A percentile compares a stretch with the other conserved stretches of the same genome.
These are phyloP conservation scores for Malurus cyaneus DNA, from an alignment of 2,113 vertebrate species.

Conservation along the genomic window DNA sequence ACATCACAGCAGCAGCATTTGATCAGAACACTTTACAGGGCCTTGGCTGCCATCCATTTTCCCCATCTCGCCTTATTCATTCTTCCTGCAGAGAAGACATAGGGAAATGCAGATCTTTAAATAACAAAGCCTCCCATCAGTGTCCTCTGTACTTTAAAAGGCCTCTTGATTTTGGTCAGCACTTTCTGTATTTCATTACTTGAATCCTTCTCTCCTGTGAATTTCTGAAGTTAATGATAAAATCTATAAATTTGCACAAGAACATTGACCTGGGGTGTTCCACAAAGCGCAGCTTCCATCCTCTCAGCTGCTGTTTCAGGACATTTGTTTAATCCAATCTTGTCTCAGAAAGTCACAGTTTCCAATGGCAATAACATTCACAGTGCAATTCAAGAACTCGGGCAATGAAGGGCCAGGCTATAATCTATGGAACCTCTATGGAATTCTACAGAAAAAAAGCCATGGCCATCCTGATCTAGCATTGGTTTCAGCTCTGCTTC, in stretches of 20 bases:
- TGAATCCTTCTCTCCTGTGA: not conserved
- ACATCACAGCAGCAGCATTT: not conserved
- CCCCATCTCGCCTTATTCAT: not conserved
- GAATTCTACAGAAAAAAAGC: not conserved
- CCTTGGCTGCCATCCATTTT: not conserved
- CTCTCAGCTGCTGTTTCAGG: not conserved
- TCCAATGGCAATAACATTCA: not conserved
- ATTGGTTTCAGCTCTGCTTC: not conserved
- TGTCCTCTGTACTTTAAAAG: not conserved
- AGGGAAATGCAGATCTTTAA: not conserved
- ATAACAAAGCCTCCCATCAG: not conserved
- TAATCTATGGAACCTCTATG: not conserved
- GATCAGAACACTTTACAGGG: not conserved
- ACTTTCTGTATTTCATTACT: not conserved
- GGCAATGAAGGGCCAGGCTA: not conserved
- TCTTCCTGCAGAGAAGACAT: not conserved
- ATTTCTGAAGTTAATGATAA: constrained; percentile 2
- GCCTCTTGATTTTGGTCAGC: not conserved
- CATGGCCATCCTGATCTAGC: not conserved
- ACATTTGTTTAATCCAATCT: not conserved
- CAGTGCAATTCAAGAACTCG: not conserved
- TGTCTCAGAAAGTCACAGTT: not conserved
- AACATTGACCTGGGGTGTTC: not conserved
- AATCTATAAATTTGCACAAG: not conserved
- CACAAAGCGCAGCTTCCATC: not conserved